phyloP scores from a whole-genome alignment of 30 jellyfish, hydroid and myxozoan species.

The Clytia hemisphaerica region DNA sequence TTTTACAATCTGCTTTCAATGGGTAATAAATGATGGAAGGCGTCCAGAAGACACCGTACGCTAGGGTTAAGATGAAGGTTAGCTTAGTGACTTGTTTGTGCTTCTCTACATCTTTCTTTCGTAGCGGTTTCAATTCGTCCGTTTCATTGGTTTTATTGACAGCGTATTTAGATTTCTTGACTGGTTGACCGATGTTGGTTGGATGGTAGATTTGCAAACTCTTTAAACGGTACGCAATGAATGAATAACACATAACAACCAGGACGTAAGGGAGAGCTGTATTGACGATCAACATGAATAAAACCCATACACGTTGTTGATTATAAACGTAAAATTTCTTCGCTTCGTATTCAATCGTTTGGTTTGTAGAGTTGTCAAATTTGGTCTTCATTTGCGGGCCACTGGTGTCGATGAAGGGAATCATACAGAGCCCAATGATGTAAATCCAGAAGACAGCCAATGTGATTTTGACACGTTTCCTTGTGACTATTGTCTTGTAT shows the following conservation, averaged over 20 bases:
- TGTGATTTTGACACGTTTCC: constrained; percentile 31
- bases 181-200: background rate
- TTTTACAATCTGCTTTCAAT: constrained; percentile 36
- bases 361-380: background rate
- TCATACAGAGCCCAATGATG: constrained; percentile 38
- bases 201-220: too few relatives aligned
- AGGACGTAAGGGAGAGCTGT: constrained; percentile 70
- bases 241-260: constrained; percentile 31
- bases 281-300: constrained; percentile 54
- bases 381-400: constrained; percentile 16
- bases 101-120: constrained; percentile 15
- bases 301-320: constrained; percentile 60
- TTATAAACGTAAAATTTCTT: constrained; percentile 17
- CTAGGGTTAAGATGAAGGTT: constrained; percentile 33
- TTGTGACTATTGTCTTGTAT: constrained; percentile 51
- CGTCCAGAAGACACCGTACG: constrained; percentile 77
- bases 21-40: constrained; percentile 78
- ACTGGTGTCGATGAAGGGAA: constrained; percentile 77
- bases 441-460: constrained; percentile 49
- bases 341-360: background rate
- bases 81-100: constrained; percentile 43
- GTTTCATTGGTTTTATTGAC: background rate
- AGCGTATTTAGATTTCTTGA: background rate
- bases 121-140: background rate
- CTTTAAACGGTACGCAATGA: constrained; percentile 23